Evolutionary conservation across 1,140 invertebrate genomes (phyloP).

Genomic region (Ceratosolen solmsi): DNA sequence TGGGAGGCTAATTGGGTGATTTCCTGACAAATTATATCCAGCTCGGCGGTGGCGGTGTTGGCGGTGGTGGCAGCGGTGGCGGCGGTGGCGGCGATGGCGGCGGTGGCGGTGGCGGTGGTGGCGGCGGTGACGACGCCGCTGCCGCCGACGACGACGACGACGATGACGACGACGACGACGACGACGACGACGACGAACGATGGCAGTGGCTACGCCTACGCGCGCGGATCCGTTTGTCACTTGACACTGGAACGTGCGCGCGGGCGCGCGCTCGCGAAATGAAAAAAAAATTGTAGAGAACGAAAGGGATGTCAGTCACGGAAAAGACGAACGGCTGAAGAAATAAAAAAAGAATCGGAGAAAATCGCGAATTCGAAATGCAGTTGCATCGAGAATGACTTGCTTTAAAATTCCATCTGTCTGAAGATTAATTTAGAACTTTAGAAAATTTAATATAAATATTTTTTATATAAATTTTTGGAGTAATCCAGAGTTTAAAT

Average conservation of each 20-base stretch:
- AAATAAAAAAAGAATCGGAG: too few species aligned
- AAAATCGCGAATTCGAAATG: too few species aligned
- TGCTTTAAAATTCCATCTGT: too few species aligned
- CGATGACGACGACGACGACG: not conserved
- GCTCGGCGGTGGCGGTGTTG: conserved; percentile 51
- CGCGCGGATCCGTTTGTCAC: conserved; percentile 71
- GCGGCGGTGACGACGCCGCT: not conserved
- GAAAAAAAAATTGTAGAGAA: conserved; percentile 42
- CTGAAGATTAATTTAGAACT: too few species aligned
- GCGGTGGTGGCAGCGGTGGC: not conserved
- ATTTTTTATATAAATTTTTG: too few species aligned
- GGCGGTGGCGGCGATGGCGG: not conserved
- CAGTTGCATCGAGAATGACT: too few species aligned
- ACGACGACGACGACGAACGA: not conserved
- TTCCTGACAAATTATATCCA: conserved; percentile 75
- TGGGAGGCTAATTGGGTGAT: conserved; percentile 75
- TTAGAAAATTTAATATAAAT: too few species aligned
- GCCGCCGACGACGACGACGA: not conserved
- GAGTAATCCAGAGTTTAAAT: too few species aligned
- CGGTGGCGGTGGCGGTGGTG: not conserved
- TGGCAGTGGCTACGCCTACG: not conserved
- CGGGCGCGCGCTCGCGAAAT: conserved; percentile 38
- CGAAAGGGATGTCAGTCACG: conserved; percentile 41
- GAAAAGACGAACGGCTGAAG: too few species aligned
- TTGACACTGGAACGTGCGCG: conserved; percentile 65